Evolutionary conservation across 2,888 invertebrate genomes (phyloP), one percentile per base, ranked within the genome.

Genomic region (Diplolepis rosae): DNA sequence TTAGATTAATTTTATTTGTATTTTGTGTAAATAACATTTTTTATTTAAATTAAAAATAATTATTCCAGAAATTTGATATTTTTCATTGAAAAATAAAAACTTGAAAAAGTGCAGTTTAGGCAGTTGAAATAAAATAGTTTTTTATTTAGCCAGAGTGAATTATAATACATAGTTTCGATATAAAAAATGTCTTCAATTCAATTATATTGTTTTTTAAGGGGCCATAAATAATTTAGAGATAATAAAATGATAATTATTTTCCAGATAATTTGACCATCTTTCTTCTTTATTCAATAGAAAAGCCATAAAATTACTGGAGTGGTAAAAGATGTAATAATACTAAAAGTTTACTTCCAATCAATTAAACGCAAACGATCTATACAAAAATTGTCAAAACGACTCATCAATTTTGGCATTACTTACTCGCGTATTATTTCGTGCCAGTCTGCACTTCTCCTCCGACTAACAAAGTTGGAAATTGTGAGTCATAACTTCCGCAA

Each of bases 401-500:
- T 45, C 45, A 45, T 9, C 4, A 45, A 45, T 22, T 18, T 22
- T 4, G 6, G 6, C n/a, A 51, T 4, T 51, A 52, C 11, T 28
- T 15, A 7, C 6, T 15, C 11, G 3, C 28, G n/a, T 52, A 27
- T 15, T 52, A 28, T 52, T 52, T 27, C n/a, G 28, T 52, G n/a
- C 27, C n/a, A 27, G 52, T 52, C 52, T 27, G 52, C 24, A 52
- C n/a, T 52, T 24, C 27, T 27, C 52, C 15, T 52, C 7, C 6
- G n/a, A 52, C 28, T 5, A 52, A 28, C 27, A 28, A 52, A 52
- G 52, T 52, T 52, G 3, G 28, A 27, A 28, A n/a, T 52, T 28
- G 52, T 28, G 27, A 52, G 28, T 52, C 52, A 52, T 52, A 52
- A 52, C 52, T 52, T 52, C 27, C 27, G 1, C 28, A 15, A 27